Percentiles rank a stretch among this genome's conserved stretches.
These are phyloP conservation scores for Anticlea derivata DNA, from an alignment of 2,888 invertebrate genomes.

Conservation along the genomic window DNA sequence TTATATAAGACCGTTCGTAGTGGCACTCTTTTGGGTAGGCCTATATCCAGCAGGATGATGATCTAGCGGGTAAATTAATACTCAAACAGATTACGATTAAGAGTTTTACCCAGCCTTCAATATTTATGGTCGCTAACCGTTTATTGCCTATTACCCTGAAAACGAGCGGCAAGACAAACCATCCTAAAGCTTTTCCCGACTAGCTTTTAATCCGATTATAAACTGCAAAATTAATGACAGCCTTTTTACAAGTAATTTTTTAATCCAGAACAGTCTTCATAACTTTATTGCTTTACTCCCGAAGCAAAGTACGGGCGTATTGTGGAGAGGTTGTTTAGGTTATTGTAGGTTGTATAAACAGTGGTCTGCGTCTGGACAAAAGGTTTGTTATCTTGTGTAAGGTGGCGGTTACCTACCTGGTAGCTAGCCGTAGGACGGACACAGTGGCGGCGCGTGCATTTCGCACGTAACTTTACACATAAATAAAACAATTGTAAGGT, in stretches of 20 bases:
- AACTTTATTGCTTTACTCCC: slow-evolving; percentile 27
- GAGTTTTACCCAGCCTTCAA: neutral
- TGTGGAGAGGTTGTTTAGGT: slow-evolving; percentile 17
- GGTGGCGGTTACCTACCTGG: slow-evolving; percentile 24
- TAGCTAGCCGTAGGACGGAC: slow-evolving; percentile 14
- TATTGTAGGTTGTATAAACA: slow-evolving; percentile 25
- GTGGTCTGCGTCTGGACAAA: slow-evolving; percentile 25
- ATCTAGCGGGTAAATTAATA: neutral
- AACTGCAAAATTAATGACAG: slow-evolving; percentile 24
- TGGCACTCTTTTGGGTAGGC: too few relatives aligned
- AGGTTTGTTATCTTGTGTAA: slow-evolving; percentile 30
- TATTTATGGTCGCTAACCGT: slow-evolving; percentile 6
- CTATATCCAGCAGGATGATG: too few relatives aligned
- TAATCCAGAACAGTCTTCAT: slow-evolving; percentile 26
- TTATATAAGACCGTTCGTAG: too few relatives aligned
- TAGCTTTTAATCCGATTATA: slow-evolving; percentile 31
- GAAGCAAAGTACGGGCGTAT: slow-evolving; percentile 27
- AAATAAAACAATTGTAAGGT: slow-evolving; percentile 21
- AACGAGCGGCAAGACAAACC: slow-evolving; percentile 16
- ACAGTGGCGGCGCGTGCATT: slow-evolving; percentile 24
- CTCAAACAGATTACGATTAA: slow-evolving; percentile 1
- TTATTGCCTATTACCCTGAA: slow-evolving; percentile 7
- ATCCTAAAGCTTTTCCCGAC: slow-evolving; percentile 1
- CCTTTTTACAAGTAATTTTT: slow-evolving; percentile 17
- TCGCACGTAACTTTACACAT: slow-evolving; percentile 11